These are phyloP conservation scores for Podarcis lilfordi DNA, from an alignment of 2,797 vertebrate genomes.

Conservation along the genomic window DNA sequence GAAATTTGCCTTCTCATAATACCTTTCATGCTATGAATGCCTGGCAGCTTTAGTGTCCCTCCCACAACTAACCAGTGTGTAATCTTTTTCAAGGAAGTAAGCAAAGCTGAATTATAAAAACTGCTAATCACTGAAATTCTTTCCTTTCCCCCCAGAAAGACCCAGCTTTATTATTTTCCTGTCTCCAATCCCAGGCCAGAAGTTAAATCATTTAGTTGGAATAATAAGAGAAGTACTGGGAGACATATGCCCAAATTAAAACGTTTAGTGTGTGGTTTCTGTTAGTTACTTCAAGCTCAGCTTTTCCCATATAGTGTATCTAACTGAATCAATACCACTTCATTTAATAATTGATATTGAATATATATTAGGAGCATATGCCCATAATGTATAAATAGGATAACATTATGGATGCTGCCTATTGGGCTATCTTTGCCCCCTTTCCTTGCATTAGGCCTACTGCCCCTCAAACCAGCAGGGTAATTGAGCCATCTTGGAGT, in stretches of 20 bases:
- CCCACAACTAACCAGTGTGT: background rate
- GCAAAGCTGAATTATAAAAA: background rate
- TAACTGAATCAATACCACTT: background rate
- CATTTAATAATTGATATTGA: background rate
- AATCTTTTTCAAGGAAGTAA: too few relatives aligned
- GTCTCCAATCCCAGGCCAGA: background rate
- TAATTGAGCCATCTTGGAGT: background rate
- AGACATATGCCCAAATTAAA: background rate
- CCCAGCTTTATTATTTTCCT: background rate
- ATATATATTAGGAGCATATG: background rate
- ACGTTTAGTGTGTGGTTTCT: background rate
- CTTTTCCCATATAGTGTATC: too few relatives aligned
- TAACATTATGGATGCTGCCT: background rate
- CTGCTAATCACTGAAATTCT: background rate
- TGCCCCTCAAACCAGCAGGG: background rate
- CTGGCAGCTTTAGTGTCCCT: background rate
- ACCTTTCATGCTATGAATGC: background rate
- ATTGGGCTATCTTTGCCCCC: background rate
- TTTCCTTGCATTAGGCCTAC: background rate
- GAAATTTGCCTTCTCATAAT: background rate
- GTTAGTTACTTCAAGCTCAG: background rate
- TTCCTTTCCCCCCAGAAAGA: background rate
- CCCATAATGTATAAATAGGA: background rate
- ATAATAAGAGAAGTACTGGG: background rate
- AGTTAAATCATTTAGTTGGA: background rate